Evolutionary conservation across 2,888 invertebrate genomes (phyloP).

Genomic region (Hemicrepidius hirtus): DNA sequence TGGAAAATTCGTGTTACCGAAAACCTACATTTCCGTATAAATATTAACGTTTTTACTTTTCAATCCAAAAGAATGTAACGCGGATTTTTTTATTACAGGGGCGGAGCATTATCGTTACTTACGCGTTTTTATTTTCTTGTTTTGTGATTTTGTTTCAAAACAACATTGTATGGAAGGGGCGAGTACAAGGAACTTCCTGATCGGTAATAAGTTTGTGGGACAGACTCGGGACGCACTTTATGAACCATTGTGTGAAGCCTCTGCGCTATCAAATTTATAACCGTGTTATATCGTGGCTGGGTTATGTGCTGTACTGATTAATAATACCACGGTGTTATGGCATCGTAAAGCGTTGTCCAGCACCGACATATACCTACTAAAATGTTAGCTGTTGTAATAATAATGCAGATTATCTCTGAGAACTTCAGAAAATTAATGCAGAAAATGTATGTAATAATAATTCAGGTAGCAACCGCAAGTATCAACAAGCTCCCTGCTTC

Average conservation of each 20-base stretch:
- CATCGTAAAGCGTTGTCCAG: conserved; percentile 27
- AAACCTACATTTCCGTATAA: conserved; percentile 15
- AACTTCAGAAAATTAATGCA: not conserved
- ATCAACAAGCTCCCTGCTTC: conserved; percentile 1
- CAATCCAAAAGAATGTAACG: too few species aligned
- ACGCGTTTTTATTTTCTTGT: too few species aligned
- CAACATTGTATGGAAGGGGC: not conserved
- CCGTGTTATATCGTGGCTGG: conserved; percentile 36
- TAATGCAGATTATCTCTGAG: not conserved
- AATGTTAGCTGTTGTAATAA: not conserved
- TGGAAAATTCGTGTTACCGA: conserved; percentile 31
- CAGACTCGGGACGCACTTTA: conserved; percentile 26
- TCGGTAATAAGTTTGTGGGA: conserved; percentile 36
- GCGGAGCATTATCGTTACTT: not conserved
- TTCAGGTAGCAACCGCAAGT: not conserved
- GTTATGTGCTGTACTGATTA: conserved; percentile 41
- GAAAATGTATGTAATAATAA: conserved; percentile 1
- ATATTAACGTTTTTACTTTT: not conserved
- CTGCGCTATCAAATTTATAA: conserved; percentile 41
- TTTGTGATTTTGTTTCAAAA: not conserved
- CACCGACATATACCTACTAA: conserved; percentile 19
- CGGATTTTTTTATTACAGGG: too few species aligned
- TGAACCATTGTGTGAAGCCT: conserved; percentile 39
- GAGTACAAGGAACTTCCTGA: conserved; percentile 30
- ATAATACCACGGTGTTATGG: conserved; percentile 34